phyloP scores from a whole-genome alignment of 2,888 invertebrate species.

The Tolmerus cingulatus region DNA sequence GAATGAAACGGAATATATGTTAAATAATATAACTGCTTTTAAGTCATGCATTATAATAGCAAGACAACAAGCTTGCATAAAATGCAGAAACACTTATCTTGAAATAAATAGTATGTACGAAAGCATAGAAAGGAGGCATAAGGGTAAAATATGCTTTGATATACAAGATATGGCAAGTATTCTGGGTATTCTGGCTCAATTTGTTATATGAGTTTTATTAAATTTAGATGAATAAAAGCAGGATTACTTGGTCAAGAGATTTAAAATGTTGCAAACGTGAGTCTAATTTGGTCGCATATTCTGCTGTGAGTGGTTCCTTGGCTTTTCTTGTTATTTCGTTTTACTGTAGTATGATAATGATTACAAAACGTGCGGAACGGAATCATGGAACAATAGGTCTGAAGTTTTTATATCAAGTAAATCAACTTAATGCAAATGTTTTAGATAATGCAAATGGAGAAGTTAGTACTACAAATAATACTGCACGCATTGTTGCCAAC shows the following conservation, averaged over 20 bases:
- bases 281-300: constrained; percentile 34
- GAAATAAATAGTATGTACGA: constrained; percentile 19
- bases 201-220: neutral
- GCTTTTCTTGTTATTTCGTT: constrained; percentile 36
- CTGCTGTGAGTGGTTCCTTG: neutral
- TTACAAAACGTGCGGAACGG: constrained; percentile 34
- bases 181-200: neutral
- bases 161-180: constrained; percentile 39
- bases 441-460: neutral
- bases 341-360: constrained; percentile 29
- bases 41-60: neutral
- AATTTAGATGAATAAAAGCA: constrained; percentile 47
- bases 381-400: constrained; percentile 26
- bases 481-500: neutral
- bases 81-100: neutral
- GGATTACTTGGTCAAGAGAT: constrained; percentile 45
- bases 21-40: neutral
- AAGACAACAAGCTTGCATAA: neutral
- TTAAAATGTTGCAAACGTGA: constrained; percentile 44
- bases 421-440: neutral
- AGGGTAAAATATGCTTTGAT: constrained; percentile 42
- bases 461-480: neutral
- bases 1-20: neutral
- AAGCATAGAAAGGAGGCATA: neutral
- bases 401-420: neutral